Evolutionary conservation across 1,140 invertebrate species (phyloP).

Genomic region (Meloidogyne floridensis): DNA sequence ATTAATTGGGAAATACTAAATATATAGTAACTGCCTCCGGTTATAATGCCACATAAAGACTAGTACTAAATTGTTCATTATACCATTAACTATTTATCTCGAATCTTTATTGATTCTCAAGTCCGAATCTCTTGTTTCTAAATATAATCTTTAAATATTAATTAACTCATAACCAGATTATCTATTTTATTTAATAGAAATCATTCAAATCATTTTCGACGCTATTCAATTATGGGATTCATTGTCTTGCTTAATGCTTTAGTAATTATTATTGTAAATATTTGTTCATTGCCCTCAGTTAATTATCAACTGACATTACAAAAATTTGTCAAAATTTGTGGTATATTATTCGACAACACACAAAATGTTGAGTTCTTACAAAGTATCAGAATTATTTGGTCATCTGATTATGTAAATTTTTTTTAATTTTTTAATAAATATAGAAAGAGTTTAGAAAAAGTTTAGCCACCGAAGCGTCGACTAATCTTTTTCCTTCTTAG

Average conservation of each 20-base stretch:
- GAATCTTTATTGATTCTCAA: too few species aligned
- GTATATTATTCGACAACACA: not conserved
- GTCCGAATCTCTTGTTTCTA: too few species aligned
- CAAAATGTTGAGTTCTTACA: not conserved
- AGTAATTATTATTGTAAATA: constrained; percentile 10
- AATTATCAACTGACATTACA: not conserved
- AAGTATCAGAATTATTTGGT: not conserved
- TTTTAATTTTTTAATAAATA: not conserved
- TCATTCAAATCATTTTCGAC: not conserved
- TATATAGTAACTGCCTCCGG: too few species aligned
- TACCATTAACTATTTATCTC: too few species aligned
- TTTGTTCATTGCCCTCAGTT: not conserved
- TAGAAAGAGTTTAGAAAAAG: too few species aligned
- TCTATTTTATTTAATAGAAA: not conserved
- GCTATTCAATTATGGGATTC: not conserved
- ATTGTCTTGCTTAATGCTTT: constrained; percentile 4
- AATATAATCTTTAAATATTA: not conserved
- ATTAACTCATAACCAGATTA: too few species aligned
- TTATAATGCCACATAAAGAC: too few species aligned
- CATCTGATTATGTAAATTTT: constrained; percentile 7
- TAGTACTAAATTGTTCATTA: too few species aligned
- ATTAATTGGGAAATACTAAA: too few species aligned
- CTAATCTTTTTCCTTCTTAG: too few species aligned
- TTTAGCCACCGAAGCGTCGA: too few species aligned
- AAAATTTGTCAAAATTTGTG: not conserved